These are phyloP conservation scores for Oncorhynchus kisutch DNA, from an alignment of 2,113 vertebrate genomes.

Conservation along the genomic window DNA sequence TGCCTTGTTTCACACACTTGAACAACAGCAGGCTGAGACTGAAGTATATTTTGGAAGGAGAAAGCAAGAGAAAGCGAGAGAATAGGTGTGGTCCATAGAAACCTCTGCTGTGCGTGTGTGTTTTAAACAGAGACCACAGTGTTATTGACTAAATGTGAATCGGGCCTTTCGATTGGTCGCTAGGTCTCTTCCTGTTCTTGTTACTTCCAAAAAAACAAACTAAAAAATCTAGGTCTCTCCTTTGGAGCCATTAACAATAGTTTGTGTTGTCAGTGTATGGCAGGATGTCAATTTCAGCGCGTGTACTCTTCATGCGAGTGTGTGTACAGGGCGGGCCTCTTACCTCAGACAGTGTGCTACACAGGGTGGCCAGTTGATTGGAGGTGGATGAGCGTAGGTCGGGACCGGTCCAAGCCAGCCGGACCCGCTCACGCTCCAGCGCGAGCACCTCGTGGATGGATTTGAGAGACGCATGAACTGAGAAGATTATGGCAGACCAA, in stretches of 20 bases:
- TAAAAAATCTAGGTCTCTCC: no score
- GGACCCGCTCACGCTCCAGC: constrained; percentile 70
- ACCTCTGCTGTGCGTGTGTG: neutral
- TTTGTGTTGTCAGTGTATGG: no score
- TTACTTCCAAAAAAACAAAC: neutral
- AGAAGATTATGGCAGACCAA: neutral
- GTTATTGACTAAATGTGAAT: neutral
- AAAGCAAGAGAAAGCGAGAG: neutral
- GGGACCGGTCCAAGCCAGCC: constrained; percentile 69
- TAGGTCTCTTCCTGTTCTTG: neutral
- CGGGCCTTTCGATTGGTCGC: neutral
- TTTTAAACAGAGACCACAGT: neutral
- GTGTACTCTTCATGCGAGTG: neutral
- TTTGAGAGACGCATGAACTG: constrained; percentile 72
- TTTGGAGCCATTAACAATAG: no score
- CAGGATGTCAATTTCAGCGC: neutral
- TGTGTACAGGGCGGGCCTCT: neutral
- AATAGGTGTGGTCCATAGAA: neutral
- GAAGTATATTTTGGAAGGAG: neutral
- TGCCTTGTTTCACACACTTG: constrained; percentile 49
- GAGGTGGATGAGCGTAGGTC: constrained; percentile 68
- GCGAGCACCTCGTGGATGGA: constrained; percentile 67
- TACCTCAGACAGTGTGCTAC: constrained; percentile 73
- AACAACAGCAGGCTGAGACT: neutral
- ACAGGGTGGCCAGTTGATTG: constrained; percentile 69